Conservation (phyloP, 2,797 vertebrate genomes). For the Oreochromis grahami region DNA sequence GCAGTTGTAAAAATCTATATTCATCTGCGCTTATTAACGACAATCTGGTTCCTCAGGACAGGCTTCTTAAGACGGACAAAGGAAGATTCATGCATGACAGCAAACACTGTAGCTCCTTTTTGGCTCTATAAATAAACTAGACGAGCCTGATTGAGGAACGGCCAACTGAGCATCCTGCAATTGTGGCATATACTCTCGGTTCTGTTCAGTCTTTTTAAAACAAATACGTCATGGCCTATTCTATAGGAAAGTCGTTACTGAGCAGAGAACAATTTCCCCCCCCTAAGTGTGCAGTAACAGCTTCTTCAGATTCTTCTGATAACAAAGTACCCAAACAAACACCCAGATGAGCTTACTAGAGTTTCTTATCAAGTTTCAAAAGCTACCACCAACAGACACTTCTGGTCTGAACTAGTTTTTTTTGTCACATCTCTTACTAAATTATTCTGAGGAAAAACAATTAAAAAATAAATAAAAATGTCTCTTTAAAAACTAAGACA, state of each 20-base stretch:
- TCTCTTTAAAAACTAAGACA: background rate
- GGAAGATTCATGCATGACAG: background rate
- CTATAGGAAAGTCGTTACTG: background rate
- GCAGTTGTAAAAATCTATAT: background rate
- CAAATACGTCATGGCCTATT: background rate
- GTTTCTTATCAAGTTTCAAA: background rate
- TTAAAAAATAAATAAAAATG: background rate
- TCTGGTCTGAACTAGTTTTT: background rate
- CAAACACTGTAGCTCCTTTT: conserved; percentile 3
- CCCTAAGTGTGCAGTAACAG: background rate
- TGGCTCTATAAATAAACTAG: conserved; percentile 25
- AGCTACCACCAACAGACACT: background rate
- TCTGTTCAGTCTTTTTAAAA: background rate
- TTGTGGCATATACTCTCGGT: background rate
- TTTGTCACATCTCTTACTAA: background rate
- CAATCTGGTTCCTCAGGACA: background rate
- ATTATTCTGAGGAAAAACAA: background rate
- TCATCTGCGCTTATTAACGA: background rate
- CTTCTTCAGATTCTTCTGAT: background rate
- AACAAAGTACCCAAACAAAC: background rate
- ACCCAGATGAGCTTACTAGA: background rate
- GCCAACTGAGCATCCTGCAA: conserved; percentile 2
- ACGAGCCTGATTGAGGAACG: conserved; percentile 4
- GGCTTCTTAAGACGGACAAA: background rate
- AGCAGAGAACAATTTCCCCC: background rate